Percentiles rank a stretch among this genome's conserved stretches.
Evolutionary conservation across 2,113 vertebrate genomes (phyloP).

Genomic region (Pygoscelis adeliae): DNA sequence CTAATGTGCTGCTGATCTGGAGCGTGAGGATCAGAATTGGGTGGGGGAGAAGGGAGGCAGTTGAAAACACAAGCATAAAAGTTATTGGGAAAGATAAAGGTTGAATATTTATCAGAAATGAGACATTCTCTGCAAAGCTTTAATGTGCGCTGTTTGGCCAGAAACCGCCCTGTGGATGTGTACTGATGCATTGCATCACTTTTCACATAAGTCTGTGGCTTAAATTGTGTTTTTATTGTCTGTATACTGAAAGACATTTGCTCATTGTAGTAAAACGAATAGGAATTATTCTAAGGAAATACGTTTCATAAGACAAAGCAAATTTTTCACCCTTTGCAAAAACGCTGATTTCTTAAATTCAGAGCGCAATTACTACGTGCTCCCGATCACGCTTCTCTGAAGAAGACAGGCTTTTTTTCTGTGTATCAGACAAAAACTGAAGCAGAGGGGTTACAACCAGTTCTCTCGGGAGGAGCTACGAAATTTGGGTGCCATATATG

Average conservation of each 20-base stretch:
- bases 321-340: neutral
- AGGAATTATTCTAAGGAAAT: neutral
- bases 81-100: neutral
- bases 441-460: neutral
- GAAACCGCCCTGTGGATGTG: neutral
- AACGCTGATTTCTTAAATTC: neutral
- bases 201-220: neutral
- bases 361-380: neutral
- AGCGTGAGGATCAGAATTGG: neutral
- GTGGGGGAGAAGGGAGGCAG: neutral
- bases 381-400: accelerated
- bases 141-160: neutral
- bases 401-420: neutral
- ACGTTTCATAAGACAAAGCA: neutral
- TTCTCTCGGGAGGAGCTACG: neutral
- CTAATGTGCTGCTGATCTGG: neutral
- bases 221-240: neutral
- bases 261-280: neutral
- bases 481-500: neutral
- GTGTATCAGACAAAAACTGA: neutral
- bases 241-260: neutral
- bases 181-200: neutral
- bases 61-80: neutral
- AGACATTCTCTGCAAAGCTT: neutral
- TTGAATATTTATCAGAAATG: neutral